Percentiles rank a stretch among this genome's conserved stretches.
phyloP scores from a whole-genome alignment of 1,140 invertebrate species.

The Choristoneura fumiferana region DNA sequence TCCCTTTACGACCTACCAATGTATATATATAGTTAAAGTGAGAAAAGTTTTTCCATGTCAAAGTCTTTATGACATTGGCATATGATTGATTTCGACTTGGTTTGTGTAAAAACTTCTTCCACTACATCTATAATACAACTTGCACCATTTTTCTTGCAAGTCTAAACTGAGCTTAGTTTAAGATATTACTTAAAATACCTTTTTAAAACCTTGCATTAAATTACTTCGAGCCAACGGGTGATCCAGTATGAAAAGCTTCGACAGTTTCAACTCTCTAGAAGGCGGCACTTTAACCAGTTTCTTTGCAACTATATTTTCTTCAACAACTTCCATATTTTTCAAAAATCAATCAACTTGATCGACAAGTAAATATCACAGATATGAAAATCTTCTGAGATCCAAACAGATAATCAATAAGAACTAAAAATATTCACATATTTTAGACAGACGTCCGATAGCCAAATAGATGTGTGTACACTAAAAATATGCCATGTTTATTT shows the following conservation, averaged over 20 bases:
- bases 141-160: constrained; percentile 20
- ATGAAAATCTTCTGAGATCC: too few relatives aligned
- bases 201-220: constrained; percentile 5
- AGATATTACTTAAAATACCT: not conserved
- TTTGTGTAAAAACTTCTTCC: too few relatives aligned
- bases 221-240: constrained; percentile 24
- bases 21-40: too few relatives aligned
- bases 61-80: too few relatives aligned
- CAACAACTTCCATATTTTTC: too few relatives aligned
- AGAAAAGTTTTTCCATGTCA: too few relatives aligned
- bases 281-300: constrained; percentile 3
- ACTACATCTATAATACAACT: constrained; percentile 25
- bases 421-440: too few relatives aligned
- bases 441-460: not conserved
- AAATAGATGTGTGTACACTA: not conserved
- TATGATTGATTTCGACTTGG: too few relatives aligned
- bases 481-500: constrained; percentile 3
- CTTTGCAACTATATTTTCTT: not conserved
- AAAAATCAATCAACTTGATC: too few relatives aligned
- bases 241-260: constrained; percentile 49
- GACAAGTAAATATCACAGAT: too few relatives aligned
- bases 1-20: too few relatives aligned
- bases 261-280: not conserved
- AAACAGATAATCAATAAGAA: too few relatives aligned
- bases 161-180: not conserved